phyloP scores from a whole-genome alignment of 2,113 vertebrate species.

The Labeo rohita region DNA sequence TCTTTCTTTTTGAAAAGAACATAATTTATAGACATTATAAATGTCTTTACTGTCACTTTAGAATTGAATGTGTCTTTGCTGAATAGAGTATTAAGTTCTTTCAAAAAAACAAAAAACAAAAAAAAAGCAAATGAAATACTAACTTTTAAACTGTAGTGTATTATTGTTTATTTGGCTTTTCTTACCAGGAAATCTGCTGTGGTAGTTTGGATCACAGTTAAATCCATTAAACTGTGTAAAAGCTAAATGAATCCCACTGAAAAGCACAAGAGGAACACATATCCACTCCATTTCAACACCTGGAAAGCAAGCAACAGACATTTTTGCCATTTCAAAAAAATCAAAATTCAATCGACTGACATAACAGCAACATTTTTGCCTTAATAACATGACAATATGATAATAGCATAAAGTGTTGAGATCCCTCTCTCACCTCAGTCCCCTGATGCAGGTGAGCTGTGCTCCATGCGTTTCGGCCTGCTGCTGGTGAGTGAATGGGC shows the following conservation, averaged over 20 bases:
- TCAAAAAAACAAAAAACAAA: neutral
- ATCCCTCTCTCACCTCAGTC: slow-evolving; percentile 54
- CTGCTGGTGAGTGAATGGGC: slow-evolving; percentile 74
- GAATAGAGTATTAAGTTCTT: neutral
- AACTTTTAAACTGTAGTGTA: neutral
- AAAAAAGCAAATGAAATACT: neutral
- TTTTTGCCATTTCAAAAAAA: slow-evolving; percentile 51
- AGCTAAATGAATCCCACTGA: slow-evolving; percentile 76
- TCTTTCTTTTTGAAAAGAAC: neutral
- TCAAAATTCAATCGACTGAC: neutral
- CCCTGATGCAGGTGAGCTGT: slow-evolving; percentile 70
- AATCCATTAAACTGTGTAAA: slow-evolving; percentile 93
- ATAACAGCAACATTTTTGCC: neutral
- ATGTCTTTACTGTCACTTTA: neutral
- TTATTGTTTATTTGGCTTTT: neutral
- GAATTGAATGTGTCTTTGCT: neutral
- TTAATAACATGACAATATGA: neutral
- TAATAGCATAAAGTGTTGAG: neutral
- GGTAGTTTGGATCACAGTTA: slow-evolving; percentile 92
- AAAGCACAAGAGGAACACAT: slow-evolving; percentile 85
- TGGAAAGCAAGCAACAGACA: slow-evolving; percentile 63
- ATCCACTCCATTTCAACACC: slow-evolving; percentile 86
- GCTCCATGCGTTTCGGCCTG: slow-evolving; percentile 79
- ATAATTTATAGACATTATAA: neutral
- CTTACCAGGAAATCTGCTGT: slow-evolving; percentile 98